Conservation (phyloP, 1,140 invertebrate genomes). For the Macrobrachium nipponense region DNA sequence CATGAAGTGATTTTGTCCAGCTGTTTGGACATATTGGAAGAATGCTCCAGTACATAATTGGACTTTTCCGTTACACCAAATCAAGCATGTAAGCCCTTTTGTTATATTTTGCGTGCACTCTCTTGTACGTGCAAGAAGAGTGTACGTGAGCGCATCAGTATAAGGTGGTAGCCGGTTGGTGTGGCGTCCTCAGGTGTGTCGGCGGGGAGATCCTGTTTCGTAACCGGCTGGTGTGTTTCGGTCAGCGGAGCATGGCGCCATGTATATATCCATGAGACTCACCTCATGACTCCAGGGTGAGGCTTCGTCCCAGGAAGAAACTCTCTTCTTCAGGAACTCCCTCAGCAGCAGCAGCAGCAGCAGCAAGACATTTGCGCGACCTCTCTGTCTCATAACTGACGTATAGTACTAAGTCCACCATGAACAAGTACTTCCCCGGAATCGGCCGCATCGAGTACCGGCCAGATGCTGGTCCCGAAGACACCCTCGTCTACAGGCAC, state of each 20-base stretch:
- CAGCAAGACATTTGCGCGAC: too few species aligned
- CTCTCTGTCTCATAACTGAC: too few species aligned
- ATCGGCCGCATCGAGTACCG: conserved; percentile 69
- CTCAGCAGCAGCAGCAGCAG: neutral
- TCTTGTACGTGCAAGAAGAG: too few species aligned
- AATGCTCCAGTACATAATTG: too few species aligned
- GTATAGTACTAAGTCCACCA: conserved; percentile 24
- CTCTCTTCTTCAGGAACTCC: neutral
- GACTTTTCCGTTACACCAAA: too few species aligned
- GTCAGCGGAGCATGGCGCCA: conserved; percentile 4
- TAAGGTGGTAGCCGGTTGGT: conserved; percentile 1
- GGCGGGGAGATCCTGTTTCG: neutral
- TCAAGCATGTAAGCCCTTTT: too few species aligned
- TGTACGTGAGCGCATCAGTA: too few species aligned
- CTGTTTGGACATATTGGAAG: too few species aligned
- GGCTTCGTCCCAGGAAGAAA: neutral
- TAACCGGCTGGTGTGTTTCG: neutral
- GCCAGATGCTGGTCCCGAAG: conserved; percentile 61
- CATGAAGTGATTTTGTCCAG: too few species aligned
- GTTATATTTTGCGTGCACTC: too few species aligned
- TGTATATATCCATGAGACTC: conserved; percentile 1
- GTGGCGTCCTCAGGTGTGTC: neutral
- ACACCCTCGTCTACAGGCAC: conserved; percentile 63
- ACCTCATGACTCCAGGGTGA: neutral
- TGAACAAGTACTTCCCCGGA: conserved; percentile 66